Evolutionary conservation across 2,888 invertebrate genomes (phyloP).

Genomic region (Cephus spinipes): DNA sequence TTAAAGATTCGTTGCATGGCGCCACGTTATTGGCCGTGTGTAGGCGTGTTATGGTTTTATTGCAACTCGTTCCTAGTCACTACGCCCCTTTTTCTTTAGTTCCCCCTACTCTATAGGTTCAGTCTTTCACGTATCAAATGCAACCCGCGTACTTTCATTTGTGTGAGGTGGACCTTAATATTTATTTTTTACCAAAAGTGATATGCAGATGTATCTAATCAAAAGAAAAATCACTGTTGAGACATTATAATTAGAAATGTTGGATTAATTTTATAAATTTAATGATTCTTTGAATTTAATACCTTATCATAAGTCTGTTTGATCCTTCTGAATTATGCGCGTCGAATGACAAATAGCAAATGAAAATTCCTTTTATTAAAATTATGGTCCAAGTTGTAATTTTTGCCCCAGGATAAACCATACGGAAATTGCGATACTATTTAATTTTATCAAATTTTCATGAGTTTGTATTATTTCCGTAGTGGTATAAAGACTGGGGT

Average conservation of each 20-base stretch:
- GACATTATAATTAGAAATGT: neutral
- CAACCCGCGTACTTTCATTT: neutral
- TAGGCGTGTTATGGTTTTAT: neutral
- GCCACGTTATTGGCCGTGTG: neutral
- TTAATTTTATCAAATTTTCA: neutral
- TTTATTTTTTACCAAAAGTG: too few relatives aligned
- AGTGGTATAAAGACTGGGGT: neutral
- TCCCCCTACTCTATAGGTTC: neutral
- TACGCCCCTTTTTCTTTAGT: neutral
- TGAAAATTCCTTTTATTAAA: neutral
- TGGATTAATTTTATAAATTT: neutral
- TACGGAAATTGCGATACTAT: neutral
- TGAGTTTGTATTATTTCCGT: neutral
- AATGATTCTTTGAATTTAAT: neutral
- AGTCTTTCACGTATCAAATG: neutral
- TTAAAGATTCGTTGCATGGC: neutral
- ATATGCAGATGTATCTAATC: too few relatives aligned
- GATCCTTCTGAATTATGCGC: neutral
- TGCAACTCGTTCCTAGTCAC: neutral
- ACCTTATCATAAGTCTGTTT: neutral
- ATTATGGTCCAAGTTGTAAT: neutral
- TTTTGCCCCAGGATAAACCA: neutral
- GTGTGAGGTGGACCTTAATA: too few relatives aligned
- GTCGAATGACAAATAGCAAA: neutral
- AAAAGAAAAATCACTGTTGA: neutral